Percentiles rank a stretch among this genome's conserved stretches.
Conservation (phyloP, 2,888 invertebrate genomes). For the Rotaria sp. region DNA sequence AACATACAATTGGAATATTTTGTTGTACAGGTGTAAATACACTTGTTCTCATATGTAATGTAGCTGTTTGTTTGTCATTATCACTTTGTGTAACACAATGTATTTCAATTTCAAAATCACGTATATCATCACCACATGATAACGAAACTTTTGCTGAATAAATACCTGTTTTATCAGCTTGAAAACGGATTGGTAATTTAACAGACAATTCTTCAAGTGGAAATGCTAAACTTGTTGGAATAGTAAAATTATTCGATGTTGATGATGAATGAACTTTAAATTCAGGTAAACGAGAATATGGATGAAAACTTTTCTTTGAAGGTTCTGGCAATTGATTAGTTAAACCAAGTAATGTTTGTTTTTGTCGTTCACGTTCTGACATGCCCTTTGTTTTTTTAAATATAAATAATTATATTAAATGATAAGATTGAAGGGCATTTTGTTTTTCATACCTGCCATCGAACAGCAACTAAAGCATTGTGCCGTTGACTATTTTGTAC, state of each 20-base stretch:
- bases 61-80: neutral
- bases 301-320: neutral
- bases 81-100: slow-evolving; percentile 12
- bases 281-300: slow-evolving; percentile 21
- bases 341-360: slow-evolving; percentile 28
- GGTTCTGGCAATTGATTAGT: neutral
- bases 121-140: slow-evolving; percentile 49
- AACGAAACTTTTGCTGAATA: slow-evolving; percentile 50
- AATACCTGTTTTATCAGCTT: slow-evolving; percentile 48
- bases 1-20: slow-evolving; percentile 13
- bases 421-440: neutral
- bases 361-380: slow-evolving; percentile 24
- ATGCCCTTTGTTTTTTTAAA: neutral
- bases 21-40: slow-evolving; percentile 20
- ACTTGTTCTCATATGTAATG: neutral
- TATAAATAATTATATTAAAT: neutral
- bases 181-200: slow-evolving; percentile 50
- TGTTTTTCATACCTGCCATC: neutral
- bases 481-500: slow-evolving; percentile 25
- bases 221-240: neutral
- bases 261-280: slow-evolving; percentile 28
- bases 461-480: neutral
- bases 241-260: neutral
- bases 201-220: slow-evolving; percentile 41
- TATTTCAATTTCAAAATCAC: slow-evolving; percentile 50